Conservation (phyloP, 1,140 invertebrate species). For the Anastrepha ludens region DNA sequence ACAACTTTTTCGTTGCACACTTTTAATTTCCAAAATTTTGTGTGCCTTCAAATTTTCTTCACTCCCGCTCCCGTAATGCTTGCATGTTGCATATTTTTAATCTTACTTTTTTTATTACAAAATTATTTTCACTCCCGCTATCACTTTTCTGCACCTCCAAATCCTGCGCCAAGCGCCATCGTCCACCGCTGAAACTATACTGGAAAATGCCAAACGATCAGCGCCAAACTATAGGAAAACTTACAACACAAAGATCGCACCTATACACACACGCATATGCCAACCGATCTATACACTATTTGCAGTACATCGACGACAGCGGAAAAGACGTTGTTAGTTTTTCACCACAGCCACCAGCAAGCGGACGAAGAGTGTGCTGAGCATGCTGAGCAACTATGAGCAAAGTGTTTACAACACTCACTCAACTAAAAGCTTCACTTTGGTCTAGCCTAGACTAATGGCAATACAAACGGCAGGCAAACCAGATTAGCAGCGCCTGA, state of each 20-base stretch:
- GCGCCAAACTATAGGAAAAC: constrained; percentile 38
- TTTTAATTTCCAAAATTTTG: no score
- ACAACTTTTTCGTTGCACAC: no score
- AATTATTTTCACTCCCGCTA: no score
- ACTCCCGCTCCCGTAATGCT: no score
- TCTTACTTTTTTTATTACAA: no score
- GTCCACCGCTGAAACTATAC: constrained; percentile 38
- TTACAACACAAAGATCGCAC: not conserved
- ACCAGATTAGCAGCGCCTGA: not conserved
- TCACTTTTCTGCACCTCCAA: not conserved
- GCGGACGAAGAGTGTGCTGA: not conserved
- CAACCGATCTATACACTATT: constrained; percentile 7
- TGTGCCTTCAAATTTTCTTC: no score
- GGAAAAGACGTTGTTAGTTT: constrained; percentile 48
- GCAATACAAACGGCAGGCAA: not conserved
- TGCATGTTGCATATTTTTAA: no score
- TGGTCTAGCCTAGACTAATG: constrained; percentile 50
- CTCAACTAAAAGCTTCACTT: constrained; percentile 17
- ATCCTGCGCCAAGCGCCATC: constrained; percentile 21
- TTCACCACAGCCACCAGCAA: constrained; percentile 24
- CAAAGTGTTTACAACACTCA: not conserved
- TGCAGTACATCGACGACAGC: not conserved
- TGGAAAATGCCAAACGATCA: constrained; percentile 19
- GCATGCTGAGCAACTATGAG: constrained; percentile 5
- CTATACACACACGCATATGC: not conserved